Percentiles rank a stretch among this genome's conserved stretches.
These are phyloP conservation scores for Montipora capricornis DNA, from an alignment of 64 coral and sea anemone species.

Conservation along the genomic window DNA sequence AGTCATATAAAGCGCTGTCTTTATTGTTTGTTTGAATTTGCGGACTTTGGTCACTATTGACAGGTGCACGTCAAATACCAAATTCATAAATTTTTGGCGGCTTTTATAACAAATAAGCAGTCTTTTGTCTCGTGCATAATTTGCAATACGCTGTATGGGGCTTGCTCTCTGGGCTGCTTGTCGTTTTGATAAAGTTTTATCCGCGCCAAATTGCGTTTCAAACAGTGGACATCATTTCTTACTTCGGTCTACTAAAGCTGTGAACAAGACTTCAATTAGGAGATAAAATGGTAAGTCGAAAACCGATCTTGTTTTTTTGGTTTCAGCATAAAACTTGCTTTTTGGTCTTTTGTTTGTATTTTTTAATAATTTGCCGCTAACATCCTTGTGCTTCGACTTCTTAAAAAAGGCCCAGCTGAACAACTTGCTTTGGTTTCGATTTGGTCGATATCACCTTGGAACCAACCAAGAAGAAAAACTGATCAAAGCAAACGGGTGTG, in stretches of 20 bases:
- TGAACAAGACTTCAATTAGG: background rate
- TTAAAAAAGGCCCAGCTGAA: too few species aligned
- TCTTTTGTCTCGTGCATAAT: slow-evolving; percentile 38
- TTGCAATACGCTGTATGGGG: background rate
- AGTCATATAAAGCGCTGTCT: background rate
- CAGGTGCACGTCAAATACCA: slow-evolving; percentile 5
- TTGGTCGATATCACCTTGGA: background rate
- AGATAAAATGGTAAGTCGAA: background rate
- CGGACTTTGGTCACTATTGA: background rate
- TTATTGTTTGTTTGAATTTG: slow-evolving; percentile 21
- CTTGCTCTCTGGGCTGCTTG: background rate
- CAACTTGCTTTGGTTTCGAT: too few species aligned
- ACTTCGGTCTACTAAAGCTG: background rate
- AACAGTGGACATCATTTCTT: background rate
- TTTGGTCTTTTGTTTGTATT: too few species aligned
- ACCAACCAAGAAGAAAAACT: background rate
- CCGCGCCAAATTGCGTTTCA: background rate
- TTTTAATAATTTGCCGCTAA: too few species aligned
- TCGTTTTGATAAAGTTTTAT: background rate
- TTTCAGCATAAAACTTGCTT: too few species aligned
- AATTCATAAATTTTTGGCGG: slow-evolving; percentile 22
- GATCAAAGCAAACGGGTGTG: background rate
- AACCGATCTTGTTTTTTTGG: too few species aligned
- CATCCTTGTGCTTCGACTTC: too few species aligned
- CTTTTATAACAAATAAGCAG: background rate